A percentile compares a stretch with the other conserved stretches of the same genome.
These are phyloP conservation scores for Eumerus sabulonum DNA, from an alignment of 2,888 invertebrate genomes.

Conservation along the genomic window DNA sequence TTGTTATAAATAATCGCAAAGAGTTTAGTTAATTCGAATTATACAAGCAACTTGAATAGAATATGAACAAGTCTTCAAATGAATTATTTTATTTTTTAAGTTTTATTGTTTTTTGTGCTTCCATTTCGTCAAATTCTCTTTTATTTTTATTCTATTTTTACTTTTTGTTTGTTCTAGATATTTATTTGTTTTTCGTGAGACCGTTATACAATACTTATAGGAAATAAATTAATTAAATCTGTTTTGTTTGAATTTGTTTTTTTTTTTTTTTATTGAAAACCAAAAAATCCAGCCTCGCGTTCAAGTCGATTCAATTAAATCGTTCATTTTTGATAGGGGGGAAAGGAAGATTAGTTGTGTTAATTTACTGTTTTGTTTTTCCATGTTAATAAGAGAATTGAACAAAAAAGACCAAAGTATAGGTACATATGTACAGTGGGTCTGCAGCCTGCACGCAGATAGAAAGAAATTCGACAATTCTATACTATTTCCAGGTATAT, in stretches of 20 bases:
- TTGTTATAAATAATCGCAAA: slow-evolving; percentile 48
- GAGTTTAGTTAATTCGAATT: slow-evolving; percentile 53
- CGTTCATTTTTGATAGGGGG: not conserved
- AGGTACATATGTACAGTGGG: slow-evolving; percentile 26
- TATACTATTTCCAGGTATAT: slow-evolving; percentile 7
- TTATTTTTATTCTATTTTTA: not conserved
- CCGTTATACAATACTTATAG: slow-evolving; percentile 26
- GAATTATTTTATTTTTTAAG: not conserved
- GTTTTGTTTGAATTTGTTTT: slow-evolving; percentile 16
- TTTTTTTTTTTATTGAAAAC: slow-evolving; percentile 31
- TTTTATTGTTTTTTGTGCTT: slow-evolving; percentile 2
- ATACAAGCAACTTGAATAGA: slow-evolving; percentile 51
- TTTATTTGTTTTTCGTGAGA: slow-evolving; percentile 1
- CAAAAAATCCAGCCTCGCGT: slow-evolving; percentile 19
- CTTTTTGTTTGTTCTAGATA: not conserved
- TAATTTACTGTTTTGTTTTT: slow-evolving; percentile 28
- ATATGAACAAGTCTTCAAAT: slow-evolving; percentile 39
- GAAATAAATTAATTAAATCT: slow-evolving; percentile 40
- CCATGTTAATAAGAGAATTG: slow-evolving; percentile 31
- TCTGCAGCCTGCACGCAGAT: slow-evolving; percentile 31
- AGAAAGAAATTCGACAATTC: slow-evolving; percentile 12
- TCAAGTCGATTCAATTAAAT: slow-evolving; percentile 43
- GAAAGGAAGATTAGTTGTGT: slow-evolving; percentile 29
- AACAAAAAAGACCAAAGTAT: slow-evolving; percentile 31
- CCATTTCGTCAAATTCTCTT: not conserved